Evolutionary conservation across 2,888 invertebrate genomes (phyloP), one percentile per base, ranked within the genome.

Genomic region (Bimastos eiseni): DNA sequence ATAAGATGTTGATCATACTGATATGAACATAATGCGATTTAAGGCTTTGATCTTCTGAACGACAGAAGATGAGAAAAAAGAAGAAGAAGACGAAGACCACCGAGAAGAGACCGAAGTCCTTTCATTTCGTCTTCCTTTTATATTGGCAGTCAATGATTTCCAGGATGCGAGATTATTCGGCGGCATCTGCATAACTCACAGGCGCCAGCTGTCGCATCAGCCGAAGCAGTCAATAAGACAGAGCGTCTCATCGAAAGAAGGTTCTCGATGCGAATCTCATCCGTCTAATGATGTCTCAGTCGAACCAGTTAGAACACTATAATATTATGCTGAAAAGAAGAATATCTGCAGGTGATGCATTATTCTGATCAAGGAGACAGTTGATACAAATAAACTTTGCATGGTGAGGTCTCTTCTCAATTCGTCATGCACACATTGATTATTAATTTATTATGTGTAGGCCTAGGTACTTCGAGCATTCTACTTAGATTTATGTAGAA

Each of bases 71-170:
- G 24, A 13, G 13, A 24, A 70, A 70, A n/a, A 70, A 5, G n/a
- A 11, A 70, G 21, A 21, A 49, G 49, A 49, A 49, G 19, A 49
- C 0, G n/a, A 13, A 70, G 70, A 70, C 30, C 30, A 70, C n/a
- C 70, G 70, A 70, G 24, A n/a, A 4, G 30, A 4, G 30, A 15
- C 15, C 19, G 49, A 49, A 49, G 49, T 49, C 17, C n/a, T n/a
- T 70, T 70, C 70, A 30, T n/a, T 70, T n/a, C 70, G n/a, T 70
- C 70, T 70, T n/a, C n/a, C 70, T n/a, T 70, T 70, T 70, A n/a
- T n/a, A n/a, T 6, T n/a, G 70, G 70, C 70, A 6, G 70, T 17
- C 70, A 70, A 70, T 70, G 30, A 70, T 70, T 70, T 70, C 70
- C 70, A 70, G 11, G 70, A n/a, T 70, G 70, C n/a, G 70, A 70